phyloP scores from a whole-genome alignment of 2,797 vertebrate genomes.

The Uromys caudimaculatus region DNA sequence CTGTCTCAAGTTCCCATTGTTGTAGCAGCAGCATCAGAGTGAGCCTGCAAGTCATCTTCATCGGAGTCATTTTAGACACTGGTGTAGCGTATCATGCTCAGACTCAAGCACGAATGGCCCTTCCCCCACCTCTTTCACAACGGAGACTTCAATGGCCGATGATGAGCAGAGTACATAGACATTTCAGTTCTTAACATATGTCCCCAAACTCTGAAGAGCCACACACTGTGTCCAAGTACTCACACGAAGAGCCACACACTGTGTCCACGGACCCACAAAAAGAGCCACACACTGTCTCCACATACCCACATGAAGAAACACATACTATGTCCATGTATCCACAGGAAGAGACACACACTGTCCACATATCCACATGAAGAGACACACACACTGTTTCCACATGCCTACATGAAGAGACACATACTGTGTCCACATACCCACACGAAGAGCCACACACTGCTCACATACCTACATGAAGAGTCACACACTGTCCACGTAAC shows the following conservation, averaged over 20 bases:
- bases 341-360: no score
- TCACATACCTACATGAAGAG: no score
- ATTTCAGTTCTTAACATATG: neutral
- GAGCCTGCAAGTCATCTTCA: neutral
- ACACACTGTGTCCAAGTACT: neutral
- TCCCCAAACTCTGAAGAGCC: neutral
- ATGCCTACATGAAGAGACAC: no score
- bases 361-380: no score
- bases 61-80: neutral
- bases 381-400: no score
- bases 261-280: no score
- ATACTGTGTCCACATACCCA: neutral
- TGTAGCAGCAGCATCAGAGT: neutral
- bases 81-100: neutral
- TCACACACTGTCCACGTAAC: no score
- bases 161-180: neutral
- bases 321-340: no score
- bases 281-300: no score
- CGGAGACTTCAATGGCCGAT: neutral
- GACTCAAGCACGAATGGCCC: neutral
- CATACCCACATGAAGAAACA: no score
- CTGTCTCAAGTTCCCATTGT: neutral
- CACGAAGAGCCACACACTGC: neutral
- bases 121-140: neutral
- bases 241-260: neutral